phyloP scores from a whole-genome alignment of 2,113 vertebrate genomes.

The Elephas maximus region DNA sequence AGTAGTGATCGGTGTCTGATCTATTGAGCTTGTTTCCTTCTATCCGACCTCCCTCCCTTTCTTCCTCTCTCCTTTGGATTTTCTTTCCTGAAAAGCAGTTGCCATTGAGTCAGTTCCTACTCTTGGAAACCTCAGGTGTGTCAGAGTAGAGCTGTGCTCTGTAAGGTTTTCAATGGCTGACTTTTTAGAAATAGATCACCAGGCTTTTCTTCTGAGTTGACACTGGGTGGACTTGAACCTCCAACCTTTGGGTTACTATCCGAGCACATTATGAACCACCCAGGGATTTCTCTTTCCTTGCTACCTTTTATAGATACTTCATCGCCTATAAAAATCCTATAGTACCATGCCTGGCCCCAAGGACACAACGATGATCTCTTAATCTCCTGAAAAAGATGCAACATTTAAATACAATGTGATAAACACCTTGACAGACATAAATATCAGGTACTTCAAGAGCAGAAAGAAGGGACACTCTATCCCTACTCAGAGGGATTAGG shows the following conservation, averaged over 20 bases:
- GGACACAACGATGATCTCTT: background rate
- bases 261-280: background rate
- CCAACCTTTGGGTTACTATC: background rate
- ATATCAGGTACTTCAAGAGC: background rate
- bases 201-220: background rate
- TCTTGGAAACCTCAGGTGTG: background rate
- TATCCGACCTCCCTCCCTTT: background rate
- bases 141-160: background rate
- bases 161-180: background rate
- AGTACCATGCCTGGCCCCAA: background rate
- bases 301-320: background rate
- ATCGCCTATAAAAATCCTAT: background rate
- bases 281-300: background rate
- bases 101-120: background rate
- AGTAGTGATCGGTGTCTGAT: background rate
- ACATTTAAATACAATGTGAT: background rate
- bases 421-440: background rate
- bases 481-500: background rate
- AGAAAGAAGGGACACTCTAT: background rate
- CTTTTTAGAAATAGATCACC: background rate
- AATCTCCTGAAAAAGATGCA: background rate
- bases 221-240: background rate
- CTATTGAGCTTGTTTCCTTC: background rate
- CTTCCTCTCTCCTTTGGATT: background rate
- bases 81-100: background rate